Evolutionary conservation across 2,797 vertebrate species (phyloP).

Genomic region (Nyctibius grandis): DNA sequence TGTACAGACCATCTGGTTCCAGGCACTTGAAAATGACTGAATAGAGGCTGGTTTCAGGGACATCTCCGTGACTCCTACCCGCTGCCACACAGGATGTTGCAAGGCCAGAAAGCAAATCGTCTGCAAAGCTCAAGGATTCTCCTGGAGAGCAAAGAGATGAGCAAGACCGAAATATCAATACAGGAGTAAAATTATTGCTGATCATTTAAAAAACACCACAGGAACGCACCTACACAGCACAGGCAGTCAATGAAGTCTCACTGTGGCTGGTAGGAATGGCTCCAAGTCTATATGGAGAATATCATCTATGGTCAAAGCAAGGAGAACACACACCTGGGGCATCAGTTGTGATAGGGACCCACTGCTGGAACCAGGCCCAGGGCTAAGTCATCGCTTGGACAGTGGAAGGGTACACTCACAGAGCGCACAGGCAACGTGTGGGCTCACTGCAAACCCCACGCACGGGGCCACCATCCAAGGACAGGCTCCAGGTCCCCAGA

Average conservation of each 20-base stretch:
- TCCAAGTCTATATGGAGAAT: not conserved
- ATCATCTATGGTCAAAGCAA: not conserved
- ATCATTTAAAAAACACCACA: not conserved
- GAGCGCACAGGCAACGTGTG: rapidly evolving
- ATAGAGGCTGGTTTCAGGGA: slow-evolving; percentile 86
- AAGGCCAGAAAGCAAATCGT: slow-evolving; percentile 94
- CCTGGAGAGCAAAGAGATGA: slow-evolving; percentile 74
- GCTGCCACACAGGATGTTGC: slow-evolving; percentile 92
- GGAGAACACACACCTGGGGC: not conserved
- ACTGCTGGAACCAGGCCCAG: not conserved
- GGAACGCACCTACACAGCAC: not conserved
- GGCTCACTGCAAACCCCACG: not conserved
- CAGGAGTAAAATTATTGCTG: not conserved
- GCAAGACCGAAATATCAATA: not conserved
- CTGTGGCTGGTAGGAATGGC: not conserved
- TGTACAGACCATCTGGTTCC: slow-evolving; percentile 97
- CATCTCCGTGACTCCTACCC: slow-evolving; percentile 85
- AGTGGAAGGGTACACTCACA: not conserved
- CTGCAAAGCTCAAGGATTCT: slow-evolving; percentile 93
- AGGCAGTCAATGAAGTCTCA: not conserved
- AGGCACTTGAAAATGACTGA: slow-evolving; percentile 99
- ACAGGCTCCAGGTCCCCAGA: not conserved
- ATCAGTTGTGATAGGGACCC: not conserved
- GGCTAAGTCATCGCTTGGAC: not conserved
- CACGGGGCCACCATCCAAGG: not conserved